Conservation (phyloP, 2,888 invertebrate species). For the Scrobipalpa atriplicella region DNA sequence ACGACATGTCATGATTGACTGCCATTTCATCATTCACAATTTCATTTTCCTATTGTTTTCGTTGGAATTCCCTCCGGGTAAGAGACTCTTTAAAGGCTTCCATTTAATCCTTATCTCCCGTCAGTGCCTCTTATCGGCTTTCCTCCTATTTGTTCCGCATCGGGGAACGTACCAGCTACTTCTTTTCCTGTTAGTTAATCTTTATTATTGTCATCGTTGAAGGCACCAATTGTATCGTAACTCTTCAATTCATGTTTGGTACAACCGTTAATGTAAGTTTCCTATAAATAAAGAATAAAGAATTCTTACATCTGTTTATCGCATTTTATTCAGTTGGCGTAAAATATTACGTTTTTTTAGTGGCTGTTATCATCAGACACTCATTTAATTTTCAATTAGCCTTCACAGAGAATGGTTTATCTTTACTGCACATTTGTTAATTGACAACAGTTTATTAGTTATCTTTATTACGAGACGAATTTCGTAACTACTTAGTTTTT, state of each 20-base stretch:
- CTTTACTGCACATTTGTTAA: conserved; percentile 4
- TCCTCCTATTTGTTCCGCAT: neutral
- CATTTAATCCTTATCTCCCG: neutral
- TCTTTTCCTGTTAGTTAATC: too few relatives aligned
- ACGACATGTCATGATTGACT: neutral
- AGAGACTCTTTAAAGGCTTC: neutral
- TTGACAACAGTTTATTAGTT: neutral
- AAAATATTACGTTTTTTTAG: neutral
- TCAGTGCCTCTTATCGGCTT: neutral
- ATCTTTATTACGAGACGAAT: neutral
- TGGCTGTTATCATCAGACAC: neutral
- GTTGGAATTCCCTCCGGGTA: neutral
- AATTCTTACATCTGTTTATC: too few relatives aligned
- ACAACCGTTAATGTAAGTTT: too few relatives aligned
- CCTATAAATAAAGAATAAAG: neutral
- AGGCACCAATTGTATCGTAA: neutral
- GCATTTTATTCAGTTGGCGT: neutral
- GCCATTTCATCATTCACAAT: neutral
- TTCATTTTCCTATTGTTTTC: neutral
- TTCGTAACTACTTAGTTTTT: neutral
- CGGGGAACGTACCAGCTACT: neutral
- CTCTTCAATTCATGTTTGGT: neutral
- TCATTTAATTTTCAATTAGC: neutral
- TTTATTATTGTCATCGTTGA: neutral
- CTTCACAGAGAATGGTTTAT: conserved; percentile 7